These are phyloP conservation scores for Branchipolynoe longqiensis DNA, from an alignment of 2,888 invertebrate genomes.

Conservation along the genomic window DNA sequence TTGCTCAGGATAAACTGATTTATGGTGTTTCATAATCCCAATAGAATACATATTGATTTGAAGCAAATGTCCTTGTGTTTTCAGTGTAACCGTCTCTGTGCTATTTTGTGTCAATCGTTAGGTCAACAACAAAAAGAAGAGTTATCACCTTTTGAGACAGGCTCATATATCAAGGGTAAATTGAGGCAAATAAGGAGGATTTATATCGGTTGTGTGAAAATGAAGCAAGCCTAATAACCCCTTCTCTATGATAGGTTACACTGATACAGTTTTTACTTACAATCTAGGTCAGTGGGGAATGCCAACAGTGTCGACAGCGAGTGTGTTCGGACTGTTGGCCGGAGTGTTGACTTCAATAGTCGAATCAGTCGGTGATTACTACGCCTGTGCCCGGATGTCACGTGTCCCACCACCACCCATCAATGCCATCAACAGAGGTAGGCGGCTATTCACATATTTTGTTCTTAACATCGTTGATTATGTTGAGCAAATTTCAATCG, in stretches of 20 bases:
- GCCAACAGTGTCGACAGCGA: slow-evolving; percentile 76
- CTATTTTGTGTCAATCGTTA: too few relatives aligned
- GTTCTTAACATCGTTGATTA: too few relatives aligned
- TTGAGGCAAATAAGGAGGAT: background rate
- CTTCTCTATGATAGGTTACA: slow-evolving; percentile 63
- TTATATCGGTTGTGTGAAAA: background rate
- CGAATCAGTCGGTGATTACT: slow-evolving; percentile 90
- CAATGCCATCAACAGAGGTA: slow-evolving; percentile 90
- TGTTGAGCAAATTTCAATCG: too few relatives aligned
- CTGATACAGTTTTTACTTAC: slow-evolving; percentile 41
- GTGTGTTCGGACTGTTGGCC: slow-evolving; percentile 78
- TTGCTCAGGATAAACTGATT: too few relatives aligned
- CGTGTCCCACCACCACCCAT: slow-evolving; percentile 91
- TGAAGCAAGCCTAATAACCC: slow-evolving; percentile 68
- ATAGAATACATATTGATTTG: too few relatives aligned
- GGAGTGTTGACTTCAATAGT: slow-evolving; percentile 77
- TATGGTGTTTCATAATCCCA: too few relatives aligned
- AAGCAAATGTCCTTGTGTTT: too few relatives aligned
- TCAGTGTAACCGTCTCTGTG: too few relatives aligned
- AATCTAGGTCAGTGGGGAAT: slow-evolving; percentile 82
- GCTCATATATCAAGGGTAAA: too few relatives aligned
- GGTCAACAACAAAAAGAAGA: too few relatives aligned
- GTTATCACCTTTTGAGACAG: too few relatives aligned
- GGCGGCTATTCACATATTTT: too few relatives aligned
- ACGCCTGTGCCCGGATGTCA: slow-evolving; percentile 88